Conservation (phyloP, 2,797 vertebrate species). For the Pelodytes ibericus region DNA sequence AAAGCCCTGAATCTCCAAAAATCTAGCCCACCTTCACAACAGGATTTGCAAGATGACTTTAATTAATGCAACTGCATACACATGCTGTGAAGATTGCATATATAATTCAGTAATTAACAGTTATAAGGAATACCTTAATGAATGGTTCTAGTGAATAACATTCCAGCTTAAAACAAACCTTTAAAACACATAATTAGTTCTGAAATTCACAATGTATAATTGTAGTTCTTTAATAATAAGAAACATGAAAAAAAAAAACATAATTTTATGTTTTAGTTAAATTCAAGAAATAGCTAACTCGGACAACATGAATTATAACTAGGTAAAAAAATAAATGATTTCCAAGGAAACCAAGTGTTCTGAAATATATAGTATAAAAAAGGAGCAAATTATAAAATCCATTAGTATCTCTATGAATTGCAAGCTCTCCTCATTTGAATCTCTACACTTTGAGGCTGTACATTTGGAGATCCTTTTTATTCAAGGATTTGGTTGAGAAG, state of each 20-base stretch:
- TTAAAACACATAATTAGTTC: constrained; percentile 11
- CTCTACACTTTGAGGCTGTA: too few relatives aligned
- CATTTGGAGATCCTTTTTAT: too few relatives aligned
- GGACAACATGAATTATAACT: too few relatives aligned
- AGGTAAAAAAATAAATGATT: too few relatives aligned
- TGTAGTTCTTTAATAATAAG: background rate
- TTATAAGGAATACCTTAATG: background rate
- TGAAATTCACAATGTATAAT: constrained; percentile 8
- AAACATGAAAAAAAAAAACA: background rate
- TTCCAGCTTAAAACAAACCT: background rate
- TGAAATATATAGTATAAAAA: too few relatives aligned
- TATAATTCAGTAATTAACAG: constrained; percentile 16
- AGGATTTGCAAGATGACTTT: background rate
- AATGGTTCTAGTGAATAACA: constrained; percentile 6
- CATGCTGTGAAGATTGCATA: constrained; percentile 3
- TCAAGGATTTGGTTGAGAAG: too few relatives aligned
- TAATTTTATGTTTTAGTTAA: background rate
- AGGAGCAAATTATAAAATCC: too few relatives aligned
- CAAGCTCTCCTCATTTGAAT: too few relatives aligned
- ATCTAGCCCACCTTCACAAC: constrained; percentile 3
- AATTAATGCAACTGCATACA: background rate
- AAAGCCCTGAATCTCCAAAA: background rate
- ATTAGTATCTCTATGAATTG: too few relatives aligned
- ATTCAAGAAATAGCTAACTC: too few relatives aligned
- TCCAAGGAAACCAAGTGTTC: too few relatives aligned